Evolutionary conservation across 1,140 invertebrate genomes (phyloP), one percentile per base, ranked within the genome.

Genomic region (Cotesia typhae): DNA sequence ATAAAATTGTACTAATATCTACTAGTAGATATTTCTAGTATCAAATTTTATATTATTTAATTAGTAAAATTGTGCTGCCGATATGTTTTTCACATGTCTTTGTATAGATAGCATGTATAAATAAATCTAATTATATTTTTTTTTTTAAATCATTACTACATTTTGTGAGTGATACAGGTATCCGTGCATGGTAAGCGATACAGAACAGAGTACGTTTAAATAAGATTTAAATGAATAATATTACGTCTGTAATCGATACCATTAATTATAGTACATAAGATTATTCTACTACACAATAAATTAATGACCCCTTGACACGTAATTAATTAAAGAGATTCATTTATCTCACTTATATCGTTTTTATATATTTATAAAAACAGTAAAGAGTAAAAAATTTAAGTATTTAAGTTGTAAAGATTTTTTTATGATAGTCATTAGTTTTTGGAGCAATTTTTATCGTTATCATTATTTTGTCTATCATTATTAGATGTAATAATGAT

Each of bases 101-200:
- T 6, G 10, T 47, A 47, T 41, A 41, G 4, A 7, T 41, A 41
- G 38, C 38, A 41, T 9, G 38, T 41, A 9, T 47, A 47, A 47
- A 47, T 47, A 47, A 47, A 47, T 47, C 41, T 47, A 47, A 47
- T 47, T 9, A 36, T 59, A 65, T 36, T 5, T 38, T 65, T 38
- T 65, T 28, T 12, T 47, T 10, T 38, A 67, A 35, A 37, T 17
- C 17, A 5, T n/a, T 28, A 28, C 37, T 28, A 37, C 5, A 35
- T 36, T 67, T 17, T 38, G 66, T 57, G 66, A 68, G 52, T 57
- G 52, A 57, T 68, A 38, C 66, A 68, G 66, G 35, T 53, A 53
- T 37, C 35, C 57, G 66, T 68, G 66, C 66, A 57, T n/a, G 28
- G 47, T n/a, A 55, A 47, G 10, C 41, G 41, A 47, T 55, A 55